Percentiles rank a stretch among this genome's conserved stretches.
These are phyloP conservation scores for Sceloporus tristichus DNA, from an alignment of 2,113 vertebrate genomes.

Conservation along the genomic window DNA sequence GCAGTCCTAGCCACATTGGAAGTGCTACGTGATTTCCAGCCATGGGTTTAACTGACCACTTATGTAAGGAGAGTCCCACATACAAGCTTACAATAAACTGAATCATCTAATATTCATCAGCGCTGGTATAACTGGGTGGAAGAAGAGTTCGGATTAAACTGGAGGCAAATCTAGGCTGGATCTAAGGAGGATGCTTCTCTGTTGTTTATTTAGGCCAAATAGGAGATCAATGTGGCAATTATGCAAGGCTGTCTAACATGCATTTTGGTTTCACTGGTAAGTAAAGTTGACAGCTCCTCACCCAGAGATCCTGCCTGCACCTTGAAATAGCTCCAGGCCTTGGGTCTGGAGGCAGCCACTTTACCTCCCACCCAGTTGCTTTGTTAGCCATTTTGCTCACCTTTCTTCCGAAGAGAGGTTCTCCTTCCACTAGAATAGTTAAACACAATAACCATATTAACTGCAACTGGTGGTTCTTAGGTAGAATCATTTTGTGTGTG, in stretches of 20 bases:
- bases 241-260: background rate
- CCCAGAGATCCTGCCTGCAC: background rate
- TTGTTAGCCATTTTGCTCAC: background rate
- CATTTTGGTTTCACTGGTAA: background rate
- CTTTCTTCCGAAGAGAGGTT: too few species aligned
- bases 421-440: background rate
- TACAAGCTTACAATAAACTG: background rate
- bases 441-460: background rate
- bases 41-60: too few species aligned
- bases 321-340: background rate
- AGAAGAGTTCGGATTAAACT: background rate
- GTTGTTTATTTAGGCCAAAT: constrained; percentile 36
- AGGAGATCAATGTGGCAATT: background rate
- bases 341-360: background rate
- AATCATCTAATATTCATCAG: constrained; percentile 12
- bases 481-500: background rate
- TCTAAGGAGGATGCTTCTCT: background rate
- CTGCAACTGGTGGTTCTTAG: background rate
- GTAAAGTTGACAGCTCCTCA: background rate
- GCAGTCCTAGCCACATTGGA: too few species aligned
- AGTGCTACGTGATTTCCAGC: too few species aligned
- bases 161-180: background rate
- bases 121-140: background rate
- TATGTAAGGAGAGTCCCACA: background rate
- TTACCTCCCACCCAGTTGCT: too few species aligned